Conservation (phyloP, 2,888 invertebrate genomes). For the Tetragonula carbonaria region DNA sequence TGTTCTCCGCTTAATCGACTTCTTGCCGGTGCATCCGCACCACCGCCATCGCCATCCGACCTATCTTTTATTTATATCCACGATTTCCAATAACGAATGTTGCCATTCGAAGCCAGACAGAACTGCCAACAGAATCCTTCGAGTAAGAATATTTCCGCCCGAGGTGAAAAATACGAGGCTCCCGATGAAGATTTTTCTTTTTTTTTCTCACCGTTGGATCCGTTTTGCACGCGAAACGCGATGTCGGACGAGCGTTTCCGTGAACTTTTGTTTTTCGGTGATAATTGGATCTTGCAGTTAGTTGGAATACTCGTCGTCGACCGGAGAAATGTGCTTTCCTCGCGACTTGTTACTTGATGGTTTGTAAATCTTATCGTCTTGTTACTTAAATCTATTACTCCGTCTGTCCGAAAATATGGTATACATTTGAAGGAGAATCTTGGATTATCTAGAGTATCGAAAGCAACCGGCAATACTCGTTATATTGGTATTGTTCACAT, state of each 20-base stretch:
- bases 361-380: too few relatives aligned
- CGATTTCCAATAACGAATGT: neutral
- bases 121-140: neutral
- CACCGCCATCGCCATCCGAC: neutral
- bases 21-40: slow-evolving; percentile 25
- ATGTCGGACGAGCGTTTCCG: neutral
- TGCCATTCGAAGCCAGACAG: neutral
- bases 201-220: neutral
- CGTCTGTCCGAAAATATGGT: too few relatives aligned
- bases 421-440: too few relatives aligned
- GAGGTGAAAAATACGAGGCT: neutral
- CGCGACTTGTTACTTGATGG: too few relatives aligned
- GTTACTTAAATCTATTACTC: too few relatives aligned
- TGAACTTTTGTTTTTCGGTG: neutral
- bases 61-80: neutral
- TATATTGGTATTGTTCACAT: too few relatives aligned
- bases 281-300: neutral
- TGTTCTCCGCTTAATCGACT: slow-evolving; percentile 49
- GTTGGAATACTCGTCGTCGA: too few relatives aligned
- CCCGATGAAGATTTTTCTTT: neutral
- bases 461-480: too few relatives aligned
- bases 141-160: neutral
- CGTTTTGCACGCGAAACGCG: too few relatives aligned
- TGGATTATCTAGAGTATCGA: too few relatives aligned
- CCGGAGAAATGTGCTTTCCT: too few relatives aligned